Evolutionary conservation across 2,888 invertebrate genomes (phyloP).

Genomic region (Ophion obscuratus): DNA sequence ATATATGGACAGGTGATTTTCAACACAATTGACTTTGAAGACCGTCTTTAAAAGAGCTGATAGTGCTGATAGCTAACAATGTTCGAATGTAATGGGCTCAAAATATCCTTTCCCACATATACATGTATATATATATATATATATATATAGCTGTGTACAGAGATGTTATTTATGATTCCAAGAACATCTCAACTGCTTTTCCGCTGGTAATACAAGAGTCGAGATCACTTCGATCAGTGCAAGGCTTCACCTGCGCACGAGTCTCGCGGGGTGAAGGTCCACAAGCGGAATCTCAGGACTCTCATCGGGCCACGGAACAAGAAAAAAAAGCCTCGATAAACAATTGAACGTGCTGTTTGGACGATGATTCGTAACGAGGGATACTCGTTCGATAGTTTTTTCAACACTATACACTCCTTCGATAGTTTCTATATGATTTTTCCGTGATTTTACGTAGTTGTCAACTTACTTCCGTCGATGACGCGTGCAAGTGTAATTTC

Average conservation of each 20-base stretch:
- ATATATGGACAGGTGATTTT: not conserved
- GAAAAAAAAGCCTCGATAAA: constrained; percentile 34
- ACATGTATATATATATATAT: not conserved
- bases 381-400: not conserved
- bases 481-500: not conserved
- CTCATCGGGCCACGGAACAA: constrained; percentile 30
- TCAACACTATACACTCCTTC: not conserved
- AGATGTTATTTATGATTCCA: constrained; percentile 70
- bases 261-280: constrained; percentile 55
- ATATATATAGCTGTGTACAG: constrained; percentile 5
- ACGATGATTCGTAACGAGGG: constrained; percentile 3
- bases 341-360: not conserved
- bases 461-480: not conserved
- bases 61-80: not conserved
- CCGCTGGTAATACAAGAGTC: constrained; percentile 39
- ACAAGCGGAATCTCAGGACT: constrained; percentile 50
- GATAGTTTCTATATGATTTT: not conserved
- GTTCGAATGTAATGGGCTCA: not conserved
- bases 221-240: constrained; percentile 17
- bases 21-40: not conserved
- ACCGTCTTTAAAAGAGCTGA: not conserved
- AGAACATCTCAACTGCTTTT: constrained; percentile 62
- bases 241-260: constrained; percentile 50
- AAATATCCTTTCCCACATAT: not conserved
- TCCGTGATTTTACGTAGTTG: no score